Evolutionary conservation across 2,888 invertebrate genomes (phyloP), one percentile per base, ranked within the genome.

Genomic region (Ophraella communa): DNA sequence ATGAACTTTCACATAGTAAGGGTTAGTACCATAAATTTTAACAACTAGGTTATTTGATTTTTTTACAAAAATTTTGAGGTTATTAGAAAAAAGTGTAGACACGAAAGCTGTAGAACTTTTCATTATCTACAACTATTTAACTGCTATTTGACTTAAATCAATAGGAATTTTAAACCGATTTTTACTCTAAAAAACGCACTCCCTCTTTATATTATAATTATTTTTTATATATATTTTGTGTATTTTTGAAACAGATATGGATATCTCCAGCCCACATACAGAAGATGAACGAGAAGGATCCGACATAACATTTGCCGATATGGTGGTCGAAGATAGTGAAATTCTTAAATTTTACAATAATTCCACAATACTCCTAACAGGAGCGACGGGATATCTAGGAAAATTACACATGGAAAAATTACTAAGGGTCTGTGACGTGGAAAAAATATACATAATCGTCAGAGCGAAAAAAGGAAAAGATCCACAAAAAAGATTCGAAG

Each of bases 301-400:
- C 0, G 85, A 86, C 69, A 85, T 86, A 7, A 84, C 84, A 0
- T 84, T 81, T 45, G 75, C 78, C 58, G 82, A 85, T 66, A 84
- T 85, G 84, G 77, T 83, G 1, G 72, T 74, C 24, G 73, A 75
- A 53, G 73, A 71, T 11, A 62, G 55, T n/a, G 55, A 55, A 20
- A 27, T 62, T 4, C 60, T 65, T 14, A 60, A 74, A 44, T 80
- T 77, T 67, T 82, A 77, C 69, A 67, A 69, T n/a, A 73, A 74
- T 21, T 73, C 77, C 14, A 76, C 75, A 0, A 66, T 82, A 10
- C 78, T 82, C 54, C 65, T 82, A 7, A 82, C 82, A 0, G 82
- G 82, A n/a, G 80, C 73, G 3, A 80, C 81, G 0, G 81, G 82
- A 4, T 86, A 30, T 82, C 84, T 11, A 71, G 81, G 81, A 23